Conservation (phyloP, 2,888 invertebrate species). For the Drosophila stalkeri region DNA sequence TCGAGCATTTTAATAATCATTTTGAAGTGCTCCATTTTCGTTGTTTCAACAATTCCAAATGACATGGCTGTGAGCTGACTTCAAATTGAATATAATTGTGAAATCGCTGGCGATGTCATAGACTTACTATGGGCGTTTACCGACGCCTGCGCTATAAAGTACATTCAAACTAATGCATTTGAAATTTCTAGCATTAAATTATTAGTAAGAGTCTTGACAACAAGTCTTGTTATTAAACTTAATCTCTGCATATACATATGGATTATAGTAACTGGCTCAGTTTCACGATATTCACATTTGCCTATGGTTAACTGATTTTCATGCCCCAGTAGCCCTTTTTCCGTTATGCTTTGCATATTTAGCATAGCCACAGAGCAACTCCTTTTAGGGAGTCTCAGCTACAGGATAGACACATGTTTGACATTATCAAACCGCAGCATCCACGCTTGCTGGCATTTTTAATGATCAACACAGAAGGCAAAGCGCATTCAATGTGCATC, state of each 20-base stretch:
- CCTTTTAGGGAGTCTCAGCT: conserved; percentile 42
- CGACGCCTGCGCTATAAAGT: too few relatives aligned
- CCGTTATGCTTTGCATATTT: conserved; percentile 47
- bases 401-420: conserved; percentile 69
- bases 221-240: too few relatives aligned
- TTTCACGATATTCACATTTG: not conserved
- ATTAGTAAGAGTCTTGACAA: too few relatives aligned
- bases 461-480: conserved; percentile 62
- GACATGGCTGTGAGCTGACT: conserved; percentile 53
- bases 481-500: conserved; percentile 17
- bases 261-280: not conserved
- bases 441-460: conserved; percentile 48
- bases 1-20: conserved; percentile 53
- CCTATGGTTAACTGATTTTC: not conserved
- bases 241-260: not conserved
- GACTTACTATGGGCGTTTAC: not conserved
- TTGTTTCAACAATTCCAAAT: conserved; percentile 54
- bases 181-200: not conserved
- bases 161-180: too few relatives aligned
- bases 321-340: not conserved
- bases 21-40: conserved; percentile 69
- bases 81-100: conserved; percentile 35
- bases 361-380: conserved; percentile 7
- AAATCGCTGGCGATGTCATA: conserved; percentile 13
- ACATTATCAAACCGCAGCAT: conserved; percentile 72